Evolutionary conservation across 2,888 invertebrate genomes (phyloP).

Genomic region (Coelinius sp.): DNA sequence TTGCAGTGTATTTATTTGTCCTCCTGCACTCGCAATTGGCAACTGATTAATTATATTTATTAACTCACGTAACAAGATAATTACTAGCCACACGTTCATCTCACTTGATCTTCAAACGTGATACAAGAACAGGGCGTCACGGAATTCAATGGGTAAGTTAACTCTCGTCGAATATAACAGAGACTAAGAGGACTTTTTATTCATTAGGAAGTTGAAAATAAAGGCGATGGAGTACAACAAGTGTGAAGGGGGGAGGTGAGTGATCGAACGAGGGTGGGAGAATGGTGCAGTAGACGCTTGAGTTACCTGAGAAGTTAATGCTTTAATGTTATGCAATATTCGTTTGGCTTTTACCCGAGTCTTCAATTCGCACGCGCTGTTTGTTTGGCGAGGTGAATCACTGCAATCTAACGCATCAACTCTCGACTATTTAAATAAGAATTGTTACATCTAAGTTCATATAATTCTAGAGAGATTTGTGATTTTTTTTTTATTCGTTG

Average conservation of each 20-base stretch:
- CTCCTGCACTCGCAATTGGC: not conserved
- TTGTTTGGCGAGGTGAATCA: slow-evolving; percentile 27
- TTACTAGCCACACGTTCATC: slow-evolving; percentile 14
- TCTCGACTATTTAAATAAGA: slow-evolving; percentile 18
- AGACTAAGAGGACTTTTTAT: slow-evolving; percentile 34
- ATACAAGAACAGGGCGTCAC: not conserved
- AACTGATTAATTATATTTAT: slow-evolving; percentile 14
- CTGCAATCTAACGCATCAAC: slow-evolving; percentile 31
- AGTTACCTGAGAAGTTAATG: slow-evolving; percentile 35
- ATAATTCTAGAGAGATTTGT: not conserved
- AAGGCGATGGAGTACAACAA: slow-evolving; percentile 15
- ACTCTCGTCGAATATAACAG: slow-evolving; percentile 27
- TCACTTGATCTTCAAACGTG: not conserved
- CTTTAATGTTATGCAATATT: slow-evolving; percentile 32
- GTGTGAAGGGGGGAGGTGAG: slow-evolving; percentile 2
- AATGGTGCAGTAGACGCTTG: slow-evolving; percentile 25
- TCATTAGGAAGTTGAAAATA: slow-evolving; percentile 31
- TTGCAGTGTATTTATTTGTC: not conserved
- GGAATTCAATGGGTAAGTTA: not conserved
- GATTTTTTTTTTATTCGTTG: not conserved
- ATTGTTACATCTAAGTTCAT: not conserved
- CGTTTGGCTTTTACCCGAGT: slow-evolving; percentile 28
- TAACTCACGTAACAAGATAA: slow-evolving; percentile 21
- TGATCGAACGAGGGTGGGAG: slow-evolving; percentile 27
- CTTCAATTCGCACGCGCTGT: slow-evolving; percentile 35